phyloP scores from a whole-genome alignment of 2,797 vertebrate species.

The Merluccius polli region DNA sequence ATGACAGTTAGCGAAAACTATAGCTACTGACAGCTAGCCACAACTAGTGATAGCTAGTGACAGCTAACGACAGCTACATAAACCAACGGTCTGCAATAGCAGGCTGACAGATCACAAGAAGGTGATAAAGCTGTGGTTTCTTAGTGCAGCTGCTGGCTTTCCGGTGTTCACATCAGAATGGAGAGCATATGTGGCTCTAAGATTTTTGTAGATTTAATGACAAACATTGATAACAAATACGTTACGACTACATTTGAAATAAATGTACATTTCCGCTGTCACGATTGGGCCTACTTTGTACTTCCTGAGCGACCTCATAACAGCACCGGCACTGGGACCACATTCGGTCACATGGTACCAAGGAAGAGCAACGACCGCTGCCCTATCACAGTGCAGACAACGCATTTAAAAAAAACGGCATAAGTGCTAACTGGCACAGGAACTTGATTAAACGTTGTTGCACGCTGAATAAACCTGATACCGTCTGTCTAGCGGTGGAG shows the following conservation, averaged over 20 bases:
- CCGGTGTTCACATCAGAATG: neutral
- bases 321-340: neutral
- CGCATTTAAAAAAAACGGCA: neutral
- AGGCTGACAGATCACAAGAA: neutral
- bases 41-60: too few relatives aligned
- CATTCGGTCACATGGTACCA: neutral
- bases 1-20: too few relatives aligned
- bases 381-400: neutral
- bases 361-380: neutral
- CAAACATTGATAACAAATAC: neutral
- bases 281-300: too few relatives aligned
- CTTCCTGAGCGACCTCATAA: neutral
- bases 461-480: neutral
- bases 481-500: too few relatives aligned
- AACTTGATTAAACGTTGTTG: neutral
- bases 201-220: neutral
- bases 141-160: neutral
- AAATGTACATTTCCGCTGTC: neutral
- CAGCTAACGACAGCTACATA: too few relatives aligned
- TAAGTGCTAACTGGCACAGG: neutral
- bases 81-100: neutral
- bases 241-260: too few relatives aligned
- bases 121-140: too few relatives aligned
- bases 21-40: too few relatives aligned
- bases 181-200: neutral